phyloP scores from a whole-genome alignment of 2,113 vertebrate genomes.

The Charadrius vociferus region DNA sequence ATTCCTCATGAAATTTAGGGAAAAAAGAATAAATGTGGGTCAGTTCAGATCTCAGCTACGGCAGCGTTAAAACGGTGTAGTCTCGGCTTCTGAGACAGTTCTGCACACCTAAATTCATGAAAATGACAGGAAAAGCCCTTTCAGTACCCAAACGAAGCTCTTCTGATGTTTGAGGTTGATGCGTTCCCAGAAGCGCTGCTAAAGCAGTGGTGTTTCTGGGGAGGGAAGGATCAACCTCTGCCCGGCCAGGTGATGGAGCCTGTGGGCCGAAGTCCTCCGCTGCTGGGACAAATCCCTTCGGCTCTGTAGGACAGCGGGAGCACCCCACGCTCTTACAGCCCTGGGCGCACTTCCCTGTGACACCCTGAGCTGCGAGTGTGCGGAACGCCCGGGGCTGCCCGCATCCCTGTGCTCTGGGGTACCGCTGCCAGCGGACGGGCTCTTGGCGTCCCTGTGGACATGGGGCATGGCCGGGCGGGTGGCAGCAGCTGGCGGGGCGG shows the following conservation, averaged over 20 bases:
- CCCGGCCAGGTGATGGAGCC: rapidly evolving
- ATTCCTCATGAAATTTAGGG: background rate
- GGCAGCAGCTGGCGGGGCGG: background rate
- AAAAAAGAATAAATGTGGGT: background rate
- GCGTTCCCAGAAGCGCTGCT: rapidly evolving
- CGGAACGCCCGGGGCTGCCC: background rate
- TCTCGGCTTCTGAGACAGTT: background rate
- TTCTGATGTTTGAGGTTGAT: background rate
- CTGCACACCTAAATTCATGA: background rate
- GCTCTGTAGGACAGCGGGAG: background rate
- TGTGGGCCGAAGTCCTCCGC: background rate
- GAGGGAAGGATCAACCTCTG: background rate
- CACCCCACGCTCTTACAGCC: rapidly evolving
- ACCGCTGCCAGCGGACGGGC: too few relatives aligned
- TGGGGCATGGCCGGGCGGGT: rapidly evolving
- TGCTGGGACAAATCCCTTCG: background rate
- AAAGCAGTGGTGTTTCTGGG: background rate
- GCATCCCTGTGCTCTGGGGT: rapidly evolving
- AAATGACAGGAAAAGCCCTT: background rate
- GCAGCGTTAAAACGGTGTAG: background rate
- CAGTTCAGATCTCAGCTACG: background rate
- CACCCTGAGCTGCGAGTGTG: background rate
- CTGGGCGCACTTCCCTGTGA: too few relatives aligned
- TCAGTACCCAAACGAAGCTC: background rate
- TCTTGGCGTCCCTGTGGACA: too few relatives aligned